phyloP scores from a whole-genome alignment of 2,797 vertebrate species.

The Brachyalestes nurse region DNA sequence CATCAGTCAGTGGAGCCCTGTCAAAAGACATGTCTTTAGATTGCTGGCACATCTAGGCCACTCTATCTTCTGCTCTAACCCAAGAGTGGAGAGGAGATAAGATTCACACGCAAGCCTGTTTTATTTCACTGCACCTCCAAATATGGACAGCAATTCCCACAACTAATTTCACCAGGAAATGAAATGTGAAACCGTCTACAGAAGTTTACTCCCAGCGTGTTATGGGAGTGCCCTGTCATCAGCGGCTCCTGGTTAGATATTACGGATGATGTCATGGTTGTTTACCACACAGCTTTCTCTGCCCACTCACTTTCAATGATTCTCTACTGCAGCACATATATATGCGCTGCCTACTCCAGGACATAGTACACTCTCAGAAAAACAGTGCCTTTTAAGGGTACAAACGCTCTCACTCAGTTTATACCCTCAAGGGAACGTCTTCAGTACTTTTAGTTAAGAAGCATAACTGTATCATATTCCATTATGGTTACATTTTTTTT shows the following conservation, averaged over 20 bases:
- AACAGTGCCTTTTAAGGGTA: no score
- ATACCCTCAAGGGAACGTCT: no score
- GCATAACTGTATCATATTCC: no score
- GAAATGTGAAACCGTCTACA: constrained; percentile 29
- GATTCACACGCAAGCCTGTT: constrained; percentile 17
- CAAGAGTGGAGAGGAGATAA: constrained; percentile 31
- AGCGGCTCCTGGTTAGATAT: constrained; percentile 18
- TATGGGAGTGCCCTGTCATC: constrained; percentile 9
- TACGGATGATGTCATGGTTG: constrained; percentile 9
- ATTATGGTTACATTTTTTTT: no score
- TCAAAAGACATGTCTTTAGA: constrained; percentile 33
- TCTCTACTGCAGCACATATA: neutral
- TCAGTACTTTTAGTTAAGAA: no score
- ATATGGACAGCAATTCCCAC: constrained; percentile 29
- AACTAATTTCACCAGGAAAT: constrained; percentile 47
- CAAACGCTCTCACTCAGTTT: no score
- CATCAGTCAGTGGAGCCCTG: constrained; percentile 37
- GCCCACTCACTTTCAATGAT: neutral
- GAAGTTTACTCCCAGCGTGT: constrained; percentile 20
- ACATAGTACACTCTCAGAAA: no score
- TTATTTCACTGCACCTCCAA: constrained; percentile 11
- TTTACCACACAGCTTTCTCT: constrained; percentile 12
- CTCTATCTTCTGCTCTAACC: constrained; percentile 24
- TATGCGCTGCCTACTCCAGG: neutral
- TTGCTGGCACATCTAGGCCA: constrained; percentile 51